Conservation (phyloP, 2,888 invertebrate genomes). For the Tiliacea aurago region DNA sequence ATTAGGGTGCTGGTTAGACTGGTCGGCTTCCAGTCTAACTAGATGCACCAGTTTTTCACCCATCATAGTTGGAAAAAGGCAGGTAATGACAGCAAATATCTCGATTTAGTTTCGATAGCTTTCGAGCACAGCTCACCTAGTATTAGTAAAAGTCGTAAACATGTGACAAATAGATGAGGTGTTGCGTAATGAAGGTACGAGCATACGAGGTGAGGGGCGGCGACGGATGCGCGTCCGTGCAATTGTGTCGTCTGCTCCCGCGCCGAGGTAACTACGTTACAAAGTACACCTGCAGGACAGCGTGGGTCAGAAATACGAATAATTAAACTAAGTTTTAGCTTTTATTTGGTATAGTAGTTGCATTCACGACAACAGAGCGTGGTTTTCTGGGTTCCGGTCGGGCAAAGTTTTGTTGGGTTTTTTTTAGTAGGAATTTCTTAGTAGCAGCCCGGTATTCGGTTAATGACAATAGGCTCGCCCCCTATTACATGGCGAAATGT, state of each 20-base stretch:
- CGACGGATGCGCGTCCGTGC: conserved; percentile 64
- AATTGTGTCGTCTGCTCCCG: conserved; percentile 63
- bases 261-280: conserved; percentile 45
- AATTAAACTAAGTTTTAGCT: not conserved
- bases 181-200: conserved; percentile 47
- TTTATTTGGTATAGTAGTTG: not conserved
- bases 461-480: not conserved
- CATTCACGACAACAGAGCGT: not conserved
- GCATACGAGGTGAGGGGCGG: conserved; percentile 50
- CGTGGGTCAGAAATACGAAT: not conserved
- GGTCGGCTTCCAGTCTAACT: no score
- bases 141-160: conserved; percentile 3
- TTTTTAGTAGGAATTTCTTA: not conserved
- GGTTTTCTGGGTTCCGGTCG: not conserved
- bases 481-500: no score
- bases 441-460: not conserved
- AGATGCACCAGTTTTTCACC: no score
- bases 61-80: no score
- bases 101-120: not conserved
- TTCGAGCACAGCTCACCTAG: not conserved
- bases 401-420: not conserved
- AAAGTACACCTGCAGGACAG: conserved; percentile 38
- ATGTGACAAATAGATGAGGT: conserved; percentile 37
- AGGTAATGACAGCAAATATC: not conserved
- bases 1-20: no score